Base-by-base conservation (phyloP, 1,140 invertebrate genomes). In the Drosophila insularis region DNA sequence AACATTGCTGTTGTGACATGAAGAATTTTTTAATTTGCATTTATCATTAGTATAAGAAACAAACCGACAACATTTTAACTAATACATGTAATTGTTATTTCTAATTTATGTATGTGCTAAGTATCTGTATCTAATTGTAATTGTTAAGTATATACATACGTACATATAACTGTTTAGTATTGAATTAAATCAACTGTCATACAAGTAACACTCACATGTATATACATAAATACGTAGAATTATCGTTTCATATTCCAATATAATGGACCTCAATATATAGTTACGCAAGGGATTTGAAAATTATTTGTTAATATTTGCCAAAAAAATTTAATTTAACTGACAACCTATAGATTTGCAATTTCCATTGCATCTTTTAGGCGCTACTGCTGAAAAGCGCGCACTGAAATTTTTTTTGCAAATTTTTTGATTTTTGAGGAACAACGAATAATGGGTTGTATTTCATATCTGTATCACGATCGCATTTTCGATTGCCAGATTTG, bases 61-160 rank as follows among this genome's bases (percentile, higher is more conserved):
- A 46, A 17, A 50, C 17, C 21, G 17, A 50, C 43, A 50, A 50
- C 43, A 50, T 63, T 55, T 66, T 27, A 78, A 54, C 56, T 50
- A 50, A 81, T 65, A 78, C 66, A 75, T 31, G 56, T 72, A 69
- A 66, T 68, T 75, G 63, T 75, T 68, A 78, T 64, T 75, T 74
- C 54, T 40, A 74, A 71, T 81, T 59, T 71, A 82, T 71, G 65
- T 80, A 80, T 81, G 77, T 78, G 77, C 70, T 86, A 87, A 81
- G 78, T 86, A 87, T 75, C 43, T 50, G 43, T 50, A 50, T 40
- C 63, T 73, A 70, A 50, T 50, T 71, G 43, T 71, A 72, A 72
- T 46, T 65, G 37, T 71, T 85, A 86, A 86, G 81, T 82, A 73
- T 63, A 43, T 23, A 37, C 31, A 58, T 17, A 32, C 5, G 53